Evolutionary conservation across 2,888 invertebrate species (phyloP), one percentile per base, ranked within the genome.

Genomic region (Trypoxylon attenuatum): DNA sequence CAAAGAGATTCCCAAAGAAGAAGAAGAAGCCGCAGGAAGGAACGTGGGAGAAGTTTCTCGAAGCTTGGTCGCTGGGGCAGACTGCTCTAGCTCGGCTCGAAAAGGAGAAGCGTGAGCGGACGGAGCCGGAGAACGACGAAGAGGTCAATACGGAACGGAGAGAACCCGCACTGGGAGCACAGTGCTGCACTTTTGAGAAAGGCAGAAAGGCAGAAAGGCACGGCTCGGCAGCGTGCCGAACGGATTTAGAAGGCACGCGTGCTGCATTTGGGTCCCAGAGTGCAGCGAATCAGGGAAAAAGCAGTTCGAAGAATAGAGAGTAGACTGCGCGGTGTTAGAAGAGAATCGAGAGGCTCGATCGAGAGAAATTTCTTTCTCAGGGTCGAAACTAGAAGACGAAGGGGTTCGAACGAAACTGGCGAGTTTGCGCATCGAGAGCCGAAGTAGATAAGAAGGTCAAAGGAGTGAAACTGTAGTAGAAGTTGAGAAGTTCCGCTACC

Each of bases 161-260:
- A 13, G 33, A 33, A 8, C 3, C 33, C 8, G 33, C 5, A n/a
- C n/a, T n/a, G n/a, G n/a, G 39, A 15, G 23, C 39, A 41, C n/a
- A 62, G 27, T 19, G 16, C 10, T n/a, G 22, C 15, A 47, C 21
- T 21, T 21, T 43, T 22, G 21, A 45, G 16, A n/a, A 13, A 18
- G 33, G 6, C 16, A 55, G 49, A 39, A 19, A 58, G 18, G n/a
- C n/a, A 25, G 4, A 8, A 18, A 19, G 18, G 13, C 8, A 6
- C n/a, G n/a, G 15, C 21, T 0, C 15, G 16, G 51, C 27, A 2
- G 1, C 5, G 50, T 33, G 13, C 49, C 23, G 13, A 42, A 43
- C 47, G 16, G 41, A 63, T 71, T 68, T 68, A 62, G 49, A 29
- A 29, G 41, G 33, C 18, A 15, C 56, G 38, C 23, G 29, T 56